Conservation (phyloP, 2,888 invertebrate species). For the Isoperla grammatica region DNA sequence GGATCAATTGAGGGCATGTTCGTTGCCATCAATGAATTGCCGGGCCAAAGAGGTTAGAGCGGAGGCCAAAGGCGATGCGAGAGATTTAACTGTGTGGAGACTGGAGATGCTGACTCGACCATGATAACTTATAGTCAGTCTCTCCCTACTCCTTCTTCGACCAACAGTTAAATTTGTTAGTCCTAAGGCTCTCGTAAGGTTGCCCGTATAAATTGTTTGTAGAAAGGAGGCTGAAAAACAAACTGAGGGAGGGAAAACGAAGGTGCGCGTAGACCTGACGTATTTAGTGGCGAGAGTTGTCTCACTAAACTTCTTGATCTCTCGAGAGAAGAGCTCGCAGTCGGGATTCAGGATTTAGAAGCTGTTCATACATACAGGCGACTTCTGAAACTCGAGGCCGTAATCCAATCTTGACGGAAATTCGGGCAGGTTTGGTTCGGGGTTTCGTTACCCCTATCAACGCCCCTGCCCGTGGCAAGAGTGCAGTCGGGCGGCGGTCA, state of each 20-base stretch:
- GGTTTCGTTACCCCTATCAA: neutral
- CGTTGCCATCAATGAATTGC: conserved; percentile 4
- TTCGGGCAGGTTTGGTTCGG: too few species aligned
- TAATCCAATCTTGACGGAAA: too few species aligned
- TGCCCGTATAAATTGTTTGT: conserved; percentile 11
- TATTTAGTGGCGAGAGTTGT: conserved; percentile 20
- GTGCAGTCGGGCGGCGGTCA: conserved; percentile 26
- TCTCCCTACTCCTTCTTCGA: neutral
- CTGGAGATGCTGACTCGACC: conserved; percentile 10
- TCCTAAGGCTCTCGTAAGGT: conserved; percentile 18
- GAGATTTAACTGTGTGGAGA: conserved; percentile 12
- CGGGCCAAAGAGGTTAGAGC: neutral
- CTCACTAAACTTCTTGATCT: conserved; percentile 16
- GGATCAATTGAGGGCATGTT: neutral
- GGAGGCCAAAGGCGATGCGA: neutral
- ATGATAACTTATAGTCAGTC: conserved; percentile 18
- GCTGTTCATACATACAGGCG: too few species aligned
- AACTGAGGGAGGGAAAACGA: neutral
- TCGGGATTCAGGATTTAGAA: neutral
- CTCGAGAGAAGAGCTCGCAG: neutral
- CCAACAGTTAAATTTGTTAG: conserved; percentile 18
- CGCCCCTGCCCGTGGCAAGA: conserved; percentile 7
- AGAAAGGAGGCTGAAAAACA: neutral
- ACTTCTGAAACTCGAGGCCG: too few species aligned
- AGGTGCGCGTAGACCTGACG: conserved; percentile 7